phyloP scores from a whole-genome alignment of 2,888 invertebrate genomes.

The Drosophila sordidula region DNA sequence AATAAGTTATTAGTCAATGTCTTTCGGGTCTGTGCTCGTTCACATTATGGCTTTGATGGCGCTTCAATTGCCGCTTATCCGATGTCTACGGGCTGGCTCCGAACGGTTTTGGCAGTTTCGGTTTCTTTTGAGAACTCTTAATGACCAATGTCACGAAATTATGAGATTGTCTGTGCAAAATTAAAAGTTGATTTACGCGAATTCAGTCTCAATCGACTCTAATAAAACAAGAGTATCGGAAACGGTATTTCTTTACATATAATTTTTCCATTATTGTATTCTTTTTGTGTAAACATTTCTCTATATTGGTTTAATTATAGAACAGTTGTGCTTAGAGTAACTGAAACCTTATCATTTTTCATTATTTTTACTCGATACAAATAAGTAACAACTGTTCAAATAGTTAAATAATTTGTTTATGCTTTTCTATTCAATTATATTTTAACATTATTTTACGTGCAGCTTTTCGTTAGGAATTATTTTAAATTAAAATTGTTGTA shows the following conservation, averaged over 20 bases:
- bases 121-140: slow-evolving; percentile 4
- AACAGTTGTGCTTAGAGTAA: not conserved
- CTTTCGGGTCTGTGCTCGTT: slow-evolving; percentile 19
- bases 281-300: not conserved
- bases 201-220: slow-evolving; percentile 1
- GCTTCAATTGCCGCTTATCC: slow-evolving; percentile 18
- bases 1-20: slow-evolving; percentile 78
- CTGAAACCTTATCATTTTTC: not conserved
- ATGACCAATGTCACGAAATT: slow-evolving; percentile 13
- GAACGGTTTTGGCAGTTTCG: slow-evolving; percentile 4
- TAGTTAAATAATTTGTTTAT: too few relatives aligned
- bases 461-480: too few relatives aligned
- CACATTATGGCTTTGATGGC: slow-evolving; percentile 32
- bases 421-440: too few relatives aligned
- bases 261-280: not conserved
- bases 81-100: slow-evolving; percentile 9
- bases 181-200: slow-evolving; percentile 4
- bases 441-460: too few relatives aligned
- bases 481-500: too few relatives aligned
- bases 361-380: too few relatives aligned
- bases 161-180: slow-evolving; percentile 18
- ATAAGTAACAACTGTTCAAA: too few relatives aligned
- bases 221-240: not conserved
- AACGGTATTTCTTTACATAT: not conserved
- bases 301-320: not conserved